phyloP scores from a whole-genome alignment of 2,888 invertebrate genomes.

The Epirrhoe alternata region DNA sequence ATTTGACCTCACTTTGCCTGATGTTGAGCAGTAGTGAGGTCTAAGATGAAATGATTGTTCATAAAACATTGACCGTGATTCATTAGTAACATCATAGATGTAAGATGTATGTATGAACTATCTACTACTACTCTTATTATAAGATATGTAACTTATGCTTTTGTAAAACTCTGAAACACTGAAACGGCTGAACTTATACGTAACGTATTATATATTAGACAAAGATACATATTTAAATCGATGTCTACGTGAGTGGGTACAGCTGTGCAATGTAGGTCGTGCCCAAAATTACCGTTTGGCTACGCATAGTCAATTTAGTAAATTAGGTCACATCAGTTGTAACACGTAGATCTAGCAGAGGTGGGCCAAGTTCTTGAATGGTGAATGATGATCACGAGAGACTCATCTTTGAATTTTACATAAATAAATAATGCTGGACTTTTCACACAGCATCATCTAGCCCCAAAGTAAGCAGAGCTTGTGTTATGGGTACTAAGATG shows the following conservation, averaged over 20 bases:
- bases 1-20: too few species aligned
- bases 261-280: neutral
- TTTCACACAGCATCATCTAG: too few species aligned
- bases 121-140: too few species aligned
- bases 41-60: slow-evolving; percentile 24
- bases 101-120: neutral
- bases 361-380: neutral
- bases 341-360: neutral
- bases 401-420: neutral
- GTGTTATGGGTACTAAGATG: too few species aligned
- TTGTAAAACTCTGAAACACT: too few species aligned
- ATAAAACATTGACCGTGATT: slow-evolving; percentile 31
- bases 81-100: too few species aligned
- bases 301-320: slow-evolving; percentile 1
- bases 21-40: too few species aligned
- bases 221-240: neutral
- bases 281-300: neutral
- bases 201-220: too few species aligned
- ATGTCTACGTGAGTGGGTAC: neutral
- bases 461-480: too few species aligned
- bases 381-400: neutral
- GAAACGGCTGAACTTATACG: too few species aligned
- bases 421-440: too few species aligned
- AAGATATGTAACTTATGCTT: too few species aligned
- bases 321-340: neutral